These are phyloP conservation scores for Nothura maculosa DNA, from an alignment of 2,797 vertebrate species.

Conservation along the genomic window DNA sequence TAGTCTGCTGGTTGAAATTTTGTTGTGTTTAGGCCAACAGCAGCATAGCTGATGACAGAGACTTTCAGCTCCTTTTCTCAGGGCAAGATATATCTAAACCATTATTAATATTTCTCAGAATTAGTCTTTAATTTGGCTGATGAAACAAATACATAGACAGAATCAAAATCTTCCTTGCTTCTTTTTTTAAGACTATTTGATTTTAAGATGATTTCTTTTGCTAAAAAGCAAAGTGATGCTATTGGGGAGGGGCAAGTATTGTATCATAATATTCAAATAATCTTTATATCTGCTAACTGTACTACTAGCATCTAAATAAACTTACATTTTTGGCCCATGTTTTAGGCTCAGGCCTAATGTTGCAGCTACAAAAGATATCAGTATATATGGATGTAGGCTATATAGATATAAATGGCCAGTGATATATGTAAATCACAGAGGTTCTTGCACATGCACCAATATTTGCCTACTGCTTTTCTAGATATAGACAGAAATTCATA, in stretches of 20 bases:
- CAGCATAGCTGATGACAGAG: neutral
- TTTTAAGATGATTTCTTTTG: neutral
- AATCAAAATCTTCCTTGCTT: neutral
- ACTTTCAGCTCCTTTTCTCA: neutral
- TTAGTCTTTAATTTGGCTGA: neutral
- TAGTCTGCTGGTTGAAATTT: neutral
- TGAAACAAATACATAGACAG: neutral
- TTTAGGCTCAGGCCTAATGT: neutral
- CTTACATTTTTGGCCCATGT: neutral
- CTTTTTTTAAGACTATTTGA: neutral
- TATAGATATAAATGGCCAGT: neutral
- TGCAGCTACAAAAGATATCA: neutral
- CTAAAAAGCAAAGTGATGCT: neutral
- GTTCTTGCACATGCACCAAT: neutral
- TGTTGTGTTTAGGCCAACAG: neutral
- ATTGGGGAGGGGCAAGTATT: neutral
- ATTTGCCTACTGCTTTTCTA: neutral
- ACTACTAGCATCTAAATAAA: neutral
- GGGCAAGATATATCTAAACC: neutral
- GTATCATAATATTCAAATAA: neutral
- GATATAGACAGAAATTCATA: neutral
- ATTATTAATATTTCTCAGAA: neutral
- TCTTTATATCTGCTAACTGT: neutral
- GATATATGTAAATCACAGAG: neutral
- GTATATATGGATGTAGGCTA: accelerated